A percentile compares a stretch with the other conserved stretches of the same genome.
Conservation (phyloP, 2,797 vertebrate species). For the Dallia pectoralis region DNA sequence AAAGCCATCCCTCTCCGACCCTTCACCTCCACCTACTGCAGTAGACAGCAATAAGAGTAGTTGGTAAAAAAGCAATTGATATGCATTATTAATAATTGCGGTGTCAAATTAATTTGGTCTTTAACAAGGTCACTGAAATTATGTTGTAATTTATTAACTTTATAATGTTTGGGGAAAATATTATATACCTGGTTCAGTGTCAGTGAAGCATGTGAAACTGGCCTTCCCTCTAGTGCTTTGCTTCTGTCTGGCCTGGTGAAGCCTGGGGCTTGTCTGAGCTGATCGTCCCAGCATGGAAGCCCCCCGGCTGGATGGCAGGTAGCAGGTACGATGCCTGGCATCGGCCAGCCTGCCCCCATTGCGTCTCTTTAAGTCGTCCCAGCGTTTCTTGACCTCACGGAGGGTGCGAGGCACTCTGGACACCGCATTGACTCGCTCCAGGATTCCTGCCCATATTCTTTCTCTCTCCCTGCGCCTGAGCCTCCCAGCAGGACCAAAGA, state of each 20-base stretch:
- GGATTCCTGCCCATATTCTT: constrained; percentile 81
- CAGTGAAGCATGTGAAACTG: constrained; percentile 73
- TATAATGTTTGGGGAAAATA: no score
- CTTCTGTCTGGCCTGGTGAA: constrained; percentile 72
- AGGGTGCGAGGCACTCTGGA: constrained; percentile 80
- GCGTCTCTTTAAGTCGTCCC: constrained; percentile 82
- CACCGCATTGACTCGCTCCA: constrained; percentile 80
- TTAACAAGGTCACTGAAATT: no score
- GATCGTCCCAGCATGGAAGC: constrained; percentile 66
- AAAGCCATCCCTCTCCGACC: constrained; percentile 74
- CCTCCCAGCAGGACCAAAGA: constrained; percentile 78
- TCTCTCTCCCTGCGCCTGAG: constrained; percentile 78
- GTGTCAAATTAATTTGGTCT: no score
- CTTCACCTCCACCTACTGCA: constrained; percentile 69
- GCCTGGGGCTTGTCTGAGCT: constrained; percentile 73
- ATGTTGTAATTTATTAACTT: no score
- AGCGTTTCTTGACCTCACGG: constrained; percentile 81
- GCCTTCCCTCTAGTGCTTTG: constrained; percentile 71
- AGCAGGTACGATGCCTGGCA: constrained; percentile 76
- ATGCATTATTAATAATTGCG: not conserved
- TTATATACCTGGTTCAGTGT: constrained; percentile 76
- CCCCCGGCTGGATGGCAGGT: constrained; percentile 72
- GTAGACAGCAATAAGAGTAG: constrained; percentile 14
- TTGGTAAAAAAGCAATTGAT: not conserved
- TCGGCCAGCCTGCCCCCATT: constrained; percentile 79